Evolutionary conservation across 2,888 invertebrate species (phyloP).

Genomic region (Zygogramma bicolorata): DNA sequence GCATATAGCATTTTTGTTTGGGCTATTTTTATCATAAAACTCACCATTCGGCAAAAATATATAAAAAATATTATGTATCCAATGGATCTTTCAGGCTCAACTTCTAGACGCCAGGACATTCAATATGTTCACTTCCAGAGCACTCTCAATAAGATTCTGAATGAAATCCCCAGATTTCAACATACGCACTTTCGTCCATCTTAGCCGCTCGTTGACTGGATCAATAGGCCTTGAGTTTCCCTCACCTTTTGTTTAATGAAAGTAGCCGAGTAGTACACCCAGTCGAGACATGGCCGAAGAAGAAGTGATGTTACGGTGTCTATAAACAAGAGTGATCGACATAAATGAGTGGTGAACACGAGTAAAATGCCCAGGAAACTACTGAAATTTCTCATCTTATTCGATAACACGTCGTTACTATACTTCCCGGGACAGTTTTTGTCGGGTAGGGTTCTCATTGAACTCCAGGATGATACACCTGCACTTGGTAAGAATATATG

Average conservation of each 20-base stretch:
- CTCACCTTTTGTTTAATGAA: conserved; percentile 49
- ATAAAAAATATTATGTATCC: no score
- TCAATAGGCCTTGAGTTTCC: conserved; percentile 54
- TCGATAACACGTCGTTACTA: conserved; percentile 92
- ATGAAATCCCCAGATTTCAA: no score
- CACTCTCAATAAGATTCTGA: no score
- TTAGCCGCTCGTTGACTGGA: no score
- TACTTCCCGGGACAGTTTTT: conserved; percentile 96
- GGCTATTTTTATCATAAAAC: no score
- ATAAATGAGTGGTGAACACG: conserved; percentile 33
- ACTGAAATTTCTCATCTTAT: conserved; percentile 91
- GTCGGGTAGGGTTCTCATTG: conserved; percentile 91
- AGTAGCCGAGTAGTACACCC: conserved; percentile 41
- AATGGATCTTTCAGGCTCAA: no score
- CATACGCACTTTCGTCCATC: no score
- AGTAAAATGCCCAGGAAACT: conserved; percentile 84
- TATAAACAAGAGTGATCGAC: conserved; percentile 29
- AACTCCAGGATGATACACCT: conserved; percentile 92
- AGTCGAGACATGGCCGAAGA: conserved; percentile 37
- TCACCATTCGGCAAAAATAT: no score
- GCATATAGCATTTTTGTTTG: no score
- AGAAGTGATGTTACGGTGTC: conserved; percentile 37
- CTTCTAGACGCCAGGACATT: no score
- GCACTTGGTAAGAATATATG: conserved; percentile 77
- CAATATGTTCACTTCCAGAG: no score